Evolutionary conservation across 2,888 invertebrate species (phyloP), one percentile per base, ranked within the genome.

Genomic region (Pristionchus japonicus): DNA sequence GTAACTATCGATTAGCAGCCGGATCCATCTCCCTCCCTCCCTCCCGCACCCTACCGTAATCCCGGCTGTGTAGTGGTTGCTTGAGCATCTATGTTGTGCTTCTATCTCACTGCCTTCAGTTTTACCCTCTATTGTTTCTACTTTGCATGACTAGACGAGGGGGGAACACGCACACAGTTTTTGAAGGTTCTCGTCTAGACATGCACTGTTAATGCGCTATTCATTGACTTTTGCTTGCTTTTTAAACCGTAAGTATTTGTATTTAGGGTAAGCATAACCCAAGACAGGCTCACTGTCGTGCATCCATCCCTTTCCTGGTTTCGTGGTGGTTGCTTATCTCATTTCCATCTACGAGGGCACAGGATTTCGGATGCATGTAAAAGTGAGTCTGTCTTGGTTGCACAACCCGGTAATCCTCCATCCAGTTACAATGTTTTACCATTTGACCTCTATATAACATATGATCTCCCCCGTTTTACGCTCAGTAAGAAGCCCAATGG

Each of bases 81-180:
- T 77, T n/a, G 43, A 77, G 17, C 43, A 27, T 43, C 23, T 74
- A 31, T 77, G 77, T 77, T 77, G 77, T 77, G 77, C 77, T 77
- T 77, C 37, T 74, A 11, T 37, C 15, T 70, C 70, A 70, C 70
- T 40, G 70, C 37, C 34, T 40, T 37, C 37, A 17, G 6, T 64
- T 64, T 64, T 31, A 64, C 31, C 67, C 34, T 23, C 67, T 37
- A 74, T 77, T 47, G 43, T 77, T 77, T 77, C 40, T 3, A 47
- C 27, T 37, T n/a, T 77, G 43, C 43, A 77, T 77, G 43, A 47
- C 17, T 77, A 47, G 77, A 77, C 27, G 77, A 77, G 43, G 27
- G 4, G 15, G 20, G 11, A 17, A 4, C 7, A 6, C 27, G 20
- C 34, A n/a, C 23, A 40, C n/a, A 20, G 3, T 9, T 43, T 23